A percentile compares a stretch with the other conserved stretches of the same genome.
Evolutionary conservation across 2,888 invertebrate genomes (phyloP).

Genomic region (Euzophera pinguis): DNA sequence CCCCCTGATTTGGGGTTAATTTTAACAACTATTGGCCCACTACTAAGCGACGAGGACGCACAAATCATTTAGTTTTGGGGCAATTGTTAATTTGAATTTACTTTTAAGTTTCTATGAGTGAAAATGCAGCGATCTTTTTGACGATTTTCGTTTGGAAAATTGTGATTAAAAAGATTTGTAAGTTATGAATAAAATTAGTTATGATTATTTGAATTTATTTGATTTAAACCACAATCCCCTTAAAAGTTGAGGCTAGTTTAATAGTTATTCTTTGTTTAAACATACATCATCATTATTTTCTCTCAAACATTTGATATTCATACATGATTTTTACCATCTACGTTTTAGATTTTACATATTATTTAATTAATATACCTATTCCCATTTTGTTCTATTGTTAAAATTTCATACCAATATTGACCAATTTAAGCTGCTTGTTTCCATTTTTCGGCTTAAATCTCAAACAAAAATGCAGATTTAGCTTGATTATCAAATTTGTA

Average conservation of each 20-base stretch:
- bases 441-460: no score
- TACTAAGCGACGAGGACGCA: conserved; percentile 61
- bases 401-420: no score
- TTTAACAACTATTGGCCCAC: conserved; percentile 40
- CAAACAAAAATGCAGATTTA: no score
- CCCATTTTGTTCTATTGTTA: no score
- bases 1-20: background rate
- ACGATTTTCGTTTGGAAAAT: conserved; percentile 45
- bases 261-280: no score
- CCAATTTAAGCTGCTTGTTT: no score
- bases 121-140: conserved; percentile 55
- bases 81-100: conserved; percentile 25
- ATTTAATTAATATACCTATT: no score
- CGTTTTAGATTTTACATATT: no score
- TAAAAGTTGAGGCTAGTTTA: background rate
- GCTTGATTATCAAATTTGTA: no score
- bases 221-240: background rate
- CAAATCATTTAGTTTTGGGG: conserved; percentile 36
- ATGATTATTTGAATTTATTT: background rate
- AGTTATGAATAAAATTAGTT: conserved; percentile 17
- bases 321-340: no score
- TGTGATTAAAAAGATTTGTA: conserved; percentile 32
- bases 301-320: no score
- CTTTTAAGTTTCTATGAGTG: conserved; percentile 33
- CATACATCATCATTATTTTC: no score